Base-by-base conservation (phyloP, 2,113 vertebrate species). In the Prolemur simus region DNA sequence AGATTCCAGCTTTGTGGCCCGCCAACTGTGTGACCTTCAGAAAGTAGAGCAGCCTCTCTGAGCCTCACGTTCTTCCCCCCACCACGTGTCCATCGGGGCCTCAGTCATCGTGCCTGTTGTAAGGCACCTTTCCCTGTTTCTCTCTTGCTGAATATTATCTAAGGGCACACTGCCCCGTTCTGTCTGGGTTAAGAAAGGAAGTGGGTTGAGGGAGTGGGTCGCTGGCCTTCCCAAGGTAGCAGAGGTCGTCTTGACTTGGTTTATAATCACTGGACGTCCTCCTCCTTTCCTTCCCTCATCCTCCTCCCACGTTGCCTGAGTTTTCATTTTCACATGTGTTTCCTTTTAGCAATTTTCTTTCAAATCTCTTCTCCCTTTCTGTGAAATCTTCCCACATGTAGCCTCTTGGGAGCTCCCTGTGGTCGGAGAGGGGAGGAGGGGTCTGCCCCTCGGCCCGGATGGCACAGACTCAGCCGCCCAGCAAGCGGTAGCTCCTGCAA, bases 281-380 rank as follows among this genome's bases (percentile, higher is more conserved):
- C 69, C 45, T 60, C 21, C 54, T 6, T 56, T 63, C 58, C 60
- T 39, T 64, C 63, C 18, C 15, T 64, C 37, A 4, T 69, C 37
- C 42, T 89, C 69, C 45, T 68, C 54, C 58, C 29, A 27, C 54
- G 37, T 58, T 74, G 94, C 94, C 77, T 6, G n/a, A 49, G 39
- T 92, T 95, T 95, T 95, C 80, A 23, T 94, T 93, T 93, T 95
- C 76, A 95, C 68, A 56, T 49, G 34, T 95, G 81, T 95, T 96
- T 97, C 84, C 89, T 66, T 89, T 97, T 87, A 97, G 49, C 93
- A 93, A 42, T 89, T 95, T 92, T 73, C 95, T 63, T 89, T 76
- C 82, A 93, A 11, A 58, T 42, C 37, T 76, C 52, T 77, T 95
- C 84, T 87, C 84, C 42, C 27, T 76, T 82, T 86, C 87, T 97